phyloP scores from a whole-genome alignment of 2,888 invertebrate species.

The Spisula subtruncata region DNA sequence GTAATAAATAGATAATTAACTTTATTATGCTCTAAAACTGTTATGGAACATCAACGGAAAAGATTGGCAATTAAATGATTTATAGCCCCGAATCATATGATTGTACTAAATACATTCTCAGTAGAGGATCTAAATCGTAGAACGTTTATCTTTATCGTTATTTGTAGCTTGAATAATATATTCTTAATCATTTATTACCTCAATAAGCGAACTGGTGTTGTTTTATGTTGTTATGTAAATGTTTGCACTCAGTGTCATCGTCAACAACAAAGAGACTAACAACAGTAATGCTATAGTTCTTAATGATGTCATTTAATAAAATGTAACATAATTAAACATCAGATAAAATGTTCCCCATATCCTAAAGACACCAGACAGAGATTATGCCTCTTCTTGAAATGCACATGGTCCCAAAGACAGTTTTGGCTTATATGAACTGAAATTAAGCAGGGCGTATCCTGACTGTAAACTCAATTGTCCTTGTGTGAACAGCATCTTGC shows the following conservation, averaged over 20 bases:
- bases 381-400: too few relatives aligned
- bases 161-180: constrained; percentile 18
- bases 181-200: constrained; percentile 16
- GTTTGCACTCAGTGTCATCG: background rate
- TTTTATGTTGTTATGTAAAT: background rate
- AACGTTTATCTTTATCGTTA: background rate
- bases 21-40: constrained; percentile 25
- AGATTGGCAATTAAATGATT: constrained; percentile 18
- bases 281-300: too few relatives aligned
- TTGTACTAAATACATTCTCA: constrained; percentile 28
- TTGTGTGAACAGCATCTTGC: too few relatives aligned
- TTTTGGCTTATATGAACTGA: too few relatives aligned
- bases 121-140: background rate
- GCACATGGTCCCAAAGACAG: too few relatives aligned
- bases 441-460: too few relatives aligned
- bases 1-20: constrained; percentile 39
- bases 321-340: too few relatives aligned
- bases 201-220: constrained; percentile 8
- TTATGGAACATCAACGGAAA: constrained; percentile 36
- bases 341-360: too few relatives aligned
- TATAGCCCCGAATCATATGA: constrained; percentile 2
- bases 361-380: too few relatives aligned
- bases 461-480: too few relatives aligned
- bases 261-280: background rate
- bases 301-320: too few relatives aligned